A percentile compares a stretch with the other conserved stretches of the same genome.
These are phyloP conservation scores for Orientallactaga bullata DNA, from an alignment of 2,113 vertebrate genomes.

Conservation along the genomic window DNA sequence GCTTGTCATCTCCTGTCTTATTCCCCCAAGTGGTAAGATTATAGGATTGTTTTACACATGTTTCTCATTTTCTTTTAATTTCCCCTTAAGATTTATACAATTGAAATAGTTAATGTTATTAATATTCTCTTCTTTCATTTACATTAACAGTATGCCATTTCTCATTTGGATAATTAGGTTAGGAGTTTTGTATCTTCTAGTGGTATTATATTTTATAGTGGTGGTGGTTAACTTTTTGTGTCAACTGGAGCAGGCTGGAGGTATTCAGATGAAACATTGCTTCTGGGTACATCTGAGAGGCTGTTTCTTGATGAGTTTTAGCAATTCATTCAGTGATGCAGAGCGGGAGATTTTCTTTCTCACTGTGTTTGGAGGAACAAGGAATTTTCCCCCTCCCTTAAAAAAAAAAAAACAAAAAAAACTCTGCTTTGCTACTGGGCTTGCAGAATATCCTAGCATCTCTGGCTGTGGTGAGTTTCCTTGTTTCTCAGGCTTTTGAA, in stretches of 20 bases:
- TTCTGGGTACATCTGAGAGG: background rate
- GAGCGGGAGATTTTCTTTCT: background rate
- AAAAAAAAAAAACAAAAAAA: no score
- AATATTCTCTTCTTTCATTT: slow-evolving; percentile 4
- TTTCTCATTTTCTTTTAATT: background rate
- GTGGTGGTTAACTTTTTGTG: background rate
- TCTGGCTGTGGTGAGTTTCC: background rate
- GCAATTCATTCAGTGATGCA: background rate
- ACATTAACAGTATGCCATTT: background rate
- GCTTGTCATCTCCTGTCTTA: background rate
- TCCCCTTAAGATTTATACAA: background rate
- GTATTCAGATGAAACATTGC: background rate
- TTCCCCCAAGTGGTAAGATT: background rate
- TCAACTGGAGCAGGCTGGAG: background rate
- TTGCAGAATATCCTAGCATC: background rate
- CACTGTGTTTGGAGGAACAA: background rate
- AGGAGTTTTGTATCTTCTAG: background rate
- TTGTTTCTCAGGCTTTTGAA: background rate
- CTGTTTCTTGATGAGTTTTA: background rate
- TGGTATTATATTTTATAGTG: background rate
- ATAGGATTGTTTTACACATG: background rate
- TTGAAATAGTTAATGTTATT: background rate
- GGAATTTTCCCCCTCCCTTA: background rate
- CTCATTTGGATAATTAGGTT: background rate
- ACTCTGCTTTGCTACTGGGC: background rate